Evolutionary conservation across 2,888 invertebrate genomes (phyloP), one percentile per base, ranked within the genome.

Genomic region (Apotomis turbidana): DNA sequence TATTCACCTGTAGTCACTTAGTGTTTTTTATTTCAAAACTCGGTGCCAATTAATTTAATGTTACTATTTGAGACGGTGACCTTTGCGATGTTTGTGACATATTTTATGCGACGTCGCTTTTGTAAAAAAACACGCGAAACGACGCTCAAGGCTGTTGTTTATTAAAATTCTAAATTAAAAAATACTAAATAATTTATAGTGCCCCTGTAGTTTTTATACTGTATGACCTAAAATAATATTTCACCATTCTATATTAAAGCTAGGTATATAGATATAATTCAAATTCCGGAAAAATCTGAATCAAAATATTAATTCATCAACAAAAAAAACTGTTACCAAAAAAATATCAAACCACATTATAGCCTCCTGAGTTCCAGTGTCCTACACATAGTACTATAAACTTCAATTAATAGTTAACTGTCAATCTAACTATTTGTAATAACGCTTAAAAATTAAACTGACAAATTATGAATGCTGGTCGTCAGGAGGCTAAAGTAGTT

Each of bases 1-100:
- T 55, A 55, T 57, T 55, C 27, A 66, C 66, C 44, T 66, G 46
- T 46, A 66, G 44, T 66, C 63, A 54, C 41, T 41, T 55, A 64
- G 46, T 27, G n/a, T 63, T 64, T 63, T 41, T 54, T 57, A 44
- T 70, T 64, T 52, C 44, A 58, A 70, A 64, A 70, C 44, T 58
- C 63, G 70, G 63, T 63, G 63, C 51, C 51, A 15, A 58, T 59
- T 44, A 58, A 51, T 67, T 27, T 70, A 70, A 70, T 51, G 38
- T 15, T 51, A 57, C 27, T 3, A 5, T 55, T 36, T 62, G 15
- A 12, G 63, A 68, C 68, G 5, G 52, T 70, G 70, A 70, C 63
- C 70, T 70, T 64, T 63, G 49, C 9, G 10, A 9, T 13, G n/a
- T 38, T 59, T 41, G 63, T 58, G 58, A 64, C 51, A 63, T 69